Conservation (phyloP, 2,797 vertebrate genomes). For the Oryzias sinensis region DNA sequence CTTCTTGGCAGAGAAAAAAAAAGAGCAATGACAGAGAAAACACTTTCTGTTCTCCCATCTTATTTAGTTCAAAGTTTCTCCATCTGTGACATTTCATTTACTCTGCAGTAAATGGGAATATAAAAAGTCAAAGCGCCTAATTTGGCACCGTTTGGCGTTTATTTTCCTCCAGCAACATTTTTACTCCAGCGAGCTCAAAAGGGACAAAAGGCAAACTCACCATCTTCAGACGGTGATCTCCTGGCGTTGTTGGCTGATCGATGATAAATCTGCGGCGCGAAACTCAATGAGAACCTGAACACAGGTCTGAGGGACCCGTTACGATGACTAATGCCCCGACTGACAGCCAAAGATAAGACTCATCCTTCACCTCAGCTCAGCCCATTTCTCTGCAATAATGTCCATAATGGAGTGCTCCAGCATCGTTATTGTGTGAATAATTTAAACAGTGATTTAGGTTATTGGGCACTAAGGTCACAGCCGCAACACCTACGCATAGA, state of each 20-base stretch:
- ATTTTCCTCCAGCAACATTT: neutral
- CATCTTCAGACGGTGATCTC: slow-evolving; percentile 86
- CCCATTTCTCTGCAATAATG: slow-evolving; percentile 98
- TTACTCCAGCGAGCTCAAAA: slow-evolving; percentile 3
- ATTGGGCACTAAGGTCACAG: slow-evolving; percentile 68
- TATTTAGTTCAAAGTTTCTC: slow-evolving; percentile 88
- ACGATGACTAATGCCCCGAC: slow-evolving; percentile 92
- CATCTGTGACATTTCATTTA: slow-evolving; percentile 54
- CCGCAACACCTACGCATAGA: slow-evolving; percentile 48
- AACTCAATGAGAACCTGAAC: slow-evolving; percentile 93
- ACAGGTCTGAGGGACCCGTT: slow-evolving; percentile 89
- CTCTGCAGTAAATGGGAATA: slow-evolving; percentile 47
- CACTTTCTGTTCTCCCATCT: slow-evolving; percentile 85
- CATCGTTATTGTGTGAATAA: slow-evolving; percentile 93
- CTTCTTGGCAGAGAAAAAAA: slow-evolving; percentile 83
- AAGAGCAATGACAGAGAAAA: slow-evolving; percentile 75
- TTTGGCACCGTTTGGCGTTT: slow-evolving; percentile 6
- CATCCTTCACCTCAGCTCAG: slow-evolving; percentile 93
- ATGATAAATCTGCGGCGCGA: slow-evolving; percentile 97
- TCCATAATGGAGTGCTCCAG: slow-evolving; percentile 94
- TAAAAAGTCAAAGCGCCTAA: slow-evolving; percentile 17
- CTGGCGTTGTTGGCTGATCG: slow-evolving; percentile 80
- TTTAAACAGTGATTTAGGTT: slow-evolving; percentile 80
- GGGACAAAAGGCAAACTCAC: slow-evolving; percentile 45
- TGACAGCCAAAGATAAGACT: slow-evolving; percentile 98